Conservation (phyloP, 2,888 invertebrate species). For the Dolichopus griseipennis region DNA sequence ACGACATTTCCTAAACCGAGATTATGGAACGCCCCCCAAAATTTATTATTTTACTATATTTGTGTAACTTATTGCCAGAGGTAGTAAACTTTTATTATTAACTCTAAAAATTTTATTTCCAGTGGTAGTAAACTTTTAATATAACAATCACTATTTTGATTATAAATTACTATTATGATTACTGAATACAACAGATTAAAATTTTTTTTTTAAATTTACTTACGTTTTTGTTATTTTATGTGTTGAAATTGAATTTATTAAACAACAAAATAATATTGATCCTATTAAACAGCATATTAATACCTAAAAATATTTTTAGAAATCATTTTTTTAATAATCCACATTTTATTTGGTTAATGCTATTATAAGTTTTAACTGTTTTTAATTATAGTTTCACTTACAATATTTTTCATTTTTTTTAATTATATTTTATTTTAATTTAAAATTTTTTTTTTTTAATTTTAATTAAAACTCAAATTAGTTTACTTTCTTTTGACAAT, state of each 20-base stretch:
- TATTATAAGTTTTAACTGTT: background rate
- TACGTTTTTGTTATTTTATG: constrained; percentile 1
- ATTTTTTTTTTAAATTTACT: background rate
- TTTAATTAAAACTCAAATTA: background rate
- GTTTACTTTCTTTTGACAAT: background rate
- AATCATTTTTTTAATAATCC: too few relatives aligned
- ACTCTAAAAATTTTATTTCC: too few relatives aligned
- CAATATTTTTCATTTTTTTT: background rate
- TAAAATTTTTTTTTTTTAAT: background rate
- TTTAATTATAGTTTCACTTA: background rate
- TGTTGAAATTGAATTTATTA: background rate
- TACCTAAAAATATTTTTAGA: background rate
- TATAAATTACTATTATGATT: too few relatives aligned
- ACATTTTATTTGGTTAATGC: too few relatives aligned
- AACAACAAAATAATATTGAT: background rate
- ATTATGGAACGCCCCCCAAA: too few relatives aligned
- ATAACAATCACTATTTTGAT: too few relatives aligned
- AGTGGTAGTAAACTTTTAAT: too few relatives aligned
- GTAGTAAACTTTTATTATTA: too few relatives aligned
- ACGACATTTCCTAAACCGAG: too few relatives aligned
- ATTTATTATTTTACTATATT: too few relatives aligned
- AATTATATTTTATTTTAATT: background rate
- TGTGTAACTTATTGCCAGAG: too few relatives aligned
- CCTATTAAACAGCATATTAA: background rate
- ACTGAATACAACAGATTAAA: too few relatives aligned